Conservation (phyloP, 2,113 vertebrate species). For the Bucco capensis region DNA sequence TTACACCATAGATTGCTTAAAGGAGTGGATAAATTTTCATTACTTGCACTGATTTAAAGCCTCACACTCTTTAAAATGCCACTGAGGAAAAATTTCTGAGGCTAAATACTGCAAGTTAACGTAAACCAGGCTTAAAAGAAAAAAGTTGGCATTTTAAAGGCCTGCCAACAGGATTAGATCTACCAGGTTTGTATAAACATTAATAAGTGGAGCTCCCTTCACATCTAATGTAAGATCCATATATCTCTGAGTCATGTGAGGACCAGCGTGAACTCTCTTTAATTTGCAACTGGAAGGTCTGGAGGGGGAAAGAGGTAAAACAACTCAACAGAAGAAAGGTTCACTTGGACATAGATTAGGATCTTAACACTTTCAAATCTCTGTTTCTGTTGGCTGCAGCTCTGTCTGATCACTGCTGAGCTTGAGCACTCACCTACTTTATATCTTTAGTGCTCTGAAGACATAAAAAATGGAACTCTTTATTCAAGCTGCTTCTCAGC, state of each 20-base stretch:
- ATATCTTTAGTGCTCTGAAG: background rate
- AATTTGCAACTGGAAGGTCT: background rate
- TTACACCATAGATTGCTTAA: background rate
- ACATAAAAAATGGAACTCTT: background rate
- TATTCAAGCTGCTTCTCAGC: background rate
- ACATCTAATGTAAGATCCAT: background rate
- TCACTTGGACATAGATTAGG: background rate
- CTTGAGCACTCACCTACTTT: background rate
- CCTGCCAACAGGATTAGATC: background rate
- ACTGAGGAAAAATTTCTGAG: background rate
- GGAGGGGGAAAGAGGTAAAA: slow-evolving; percentile 5
- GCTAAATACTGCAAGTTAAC: background rate
- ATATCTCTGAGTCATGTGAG: background rate
- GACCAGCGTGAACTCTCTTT: background rate
- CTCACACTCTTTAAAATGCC: background rate
- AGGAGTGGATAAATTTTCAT: background rate
- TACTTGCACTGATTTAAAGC: background rate
- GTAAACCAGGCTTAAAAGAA: slow-evolving; percentile 12
- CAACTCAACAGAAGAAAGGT: background rate
- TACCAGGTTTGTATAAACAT: background rate
- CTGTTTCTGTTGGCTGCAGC: slow-evolving; percentile 21
- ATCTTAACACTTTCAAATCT: background rate
- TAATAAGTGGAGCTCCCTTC: background rate
- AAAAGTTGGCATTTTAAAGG: slow-evolving; percentile 9
- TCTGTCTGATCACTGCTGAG: background rate